Percentiles rank a stretch among this genome's conserved stretches.
Evolutionary conservation across 2,797 vertebrate genomes (phyloP).

Genomic region (Sebastes steindachneri): DNA sequence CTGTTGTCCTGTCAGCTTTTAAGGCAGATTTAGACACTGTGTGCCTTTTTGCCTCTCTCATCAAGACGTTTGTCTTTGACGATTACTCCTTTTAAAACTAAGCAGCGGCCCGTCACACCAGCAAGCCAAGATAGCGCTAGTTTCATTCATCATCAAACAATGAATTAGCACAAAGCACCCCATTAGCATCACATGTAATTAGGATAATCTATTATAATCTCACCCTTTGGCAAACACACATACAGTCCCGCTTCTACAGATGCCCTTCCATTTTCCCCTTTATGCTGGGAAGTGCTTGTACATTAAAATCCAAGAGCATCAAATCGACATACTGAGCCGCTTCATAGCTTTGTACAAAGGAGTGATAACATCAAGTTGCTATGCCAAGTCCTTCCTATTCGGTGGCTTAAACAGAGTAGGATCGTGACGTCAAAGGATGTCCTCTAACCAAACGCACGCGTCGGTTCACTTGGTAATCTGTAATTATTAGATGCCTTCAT

Average conservation of each 20-base stretch:
- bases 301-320: conserved; percentile 27
- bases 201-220: conserved; percentile 63
- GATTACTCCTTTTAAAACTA: conserved; percentile 14
- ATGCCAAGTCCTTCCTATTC: conserved; percentile 5
- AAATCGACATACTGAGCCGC: not conserved
- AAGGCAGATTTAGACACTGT: conserved; percentile 15
- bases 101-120: conserved; percentile 38
- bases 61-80: conserved; percentile 1
- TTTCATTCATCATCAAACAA: conserved; percentile 51
- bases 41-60: conserved; percentile 12
- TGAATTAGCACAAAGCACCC: conserved; percentile 30
- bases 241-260: conserved; percentile 22
- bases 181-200: conserved; percentile 64
- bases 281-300: conserved; percentile 16
- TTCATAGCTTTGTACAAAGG: not conserved
- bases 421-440: not conserved
- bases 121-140: conserved; percentile 15
- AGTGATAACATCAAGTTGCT: not conserved
- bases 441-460: not conserved
- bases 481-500: conserved; percentile 31
- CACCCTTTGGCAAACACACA: conserved; percentile 39
- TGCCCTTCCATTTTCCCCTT: conserved; percentile 8
- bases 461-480: not conserved
- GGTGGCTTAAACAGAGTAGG: not conserved
- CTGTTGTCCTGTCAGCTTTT: conserved; percentile 19